phyloP scores from a whole-genome alignment of 2,113 vertebrate genomes.

The Protomyctophum bolini region DNA sequence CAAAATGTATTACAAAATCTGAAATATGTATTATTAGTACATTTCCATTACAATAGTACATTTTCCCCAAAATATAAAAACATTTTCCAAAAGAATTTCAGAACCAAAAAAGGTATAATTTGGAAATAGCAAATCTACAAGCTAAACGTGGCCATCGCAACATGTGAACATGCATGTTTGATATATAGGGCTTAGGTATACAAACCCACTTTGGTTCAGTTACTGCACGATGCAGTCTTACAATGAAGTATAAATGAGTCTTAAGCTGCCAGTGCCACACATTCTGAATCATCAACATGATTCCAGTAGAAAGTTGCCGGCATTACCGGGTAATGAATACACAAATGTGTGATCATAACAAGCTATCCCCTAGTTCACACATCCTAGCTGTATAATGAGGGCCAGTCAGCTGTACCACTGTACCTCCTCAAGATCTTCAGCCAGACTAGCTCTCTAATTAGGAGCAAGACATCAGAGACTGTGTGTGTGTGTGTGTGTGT shows the following conservation, averaged over 20 bases:
- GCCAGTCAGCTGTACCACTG: conserved; percentile 67
- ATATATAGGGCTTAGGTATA: conserved; percentile 56
- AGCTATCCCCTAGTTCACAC: conserved; percentile 71
- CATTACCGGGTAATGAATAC: conserved; percentile 71
- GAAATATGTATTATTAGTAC: too few relatives aligned
- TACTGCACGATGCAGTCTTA: conserved; percentile 30
- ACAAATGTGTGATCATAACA: conserved; percentile 71
- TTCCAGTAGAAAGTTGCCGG: conserved; percentile 67
- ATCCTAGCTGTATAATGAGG: conserved; percentile 74
- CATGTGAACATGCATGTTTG: too few relatives aligned
- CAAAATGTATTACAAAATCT: too few relatives aligned
- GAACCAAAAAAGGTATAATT: too few relatives aligned
- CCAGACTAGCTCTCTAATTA: conserved; percentile 76
- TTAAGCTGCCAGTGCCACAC: conserved; percentile 57
- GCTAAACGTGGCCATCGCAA: too few relatives aligned
- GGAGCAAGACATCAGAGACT: conserved; percentile 67
- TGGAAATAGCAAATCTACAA: too few relatives aligned
- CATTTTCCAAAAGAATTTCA: too few relatives aligned
- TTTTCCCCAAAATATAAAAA: too few relatives aligned
- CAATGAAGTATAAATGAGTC: conserved; percentile 56
- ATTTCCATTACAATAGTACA: too few relatives aligned
- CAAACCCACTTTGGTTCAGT: conserved; percentile 65
- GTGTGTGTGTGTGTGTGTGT: conserved; percentile 12
- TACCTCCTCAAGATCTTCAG: conserved; percentile 63
- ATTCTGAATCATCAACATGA: conserved; percentile 53